These are phyloP conservation scores for Lutjanus campechanus DNA, from an alignment of 2,797 vertebrate species.

Conservation along the genomic window DNA sequence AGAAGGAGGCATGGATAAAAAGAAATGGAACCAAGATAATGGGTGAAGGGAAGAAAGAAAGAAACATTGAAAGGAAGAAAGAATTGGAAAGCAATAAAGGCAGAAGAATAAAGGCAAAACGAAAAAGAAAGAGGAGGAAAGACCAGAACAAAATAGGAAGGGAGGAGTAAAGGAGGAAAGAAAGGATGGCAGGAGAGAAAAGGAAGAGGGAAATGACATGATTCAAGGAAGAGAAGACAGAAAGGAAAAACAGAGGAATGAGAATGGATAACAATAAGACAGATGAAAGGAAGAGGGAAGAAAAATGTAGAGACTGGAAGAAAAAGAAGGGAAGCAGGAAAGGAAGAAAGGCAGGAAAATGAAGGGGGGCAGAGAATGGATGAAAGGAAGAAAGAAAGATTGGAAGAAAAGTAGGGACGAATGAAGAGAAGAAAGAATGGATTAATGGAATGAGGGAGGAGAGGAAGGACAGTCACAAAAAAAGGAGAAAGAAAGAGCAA, in stretches of 20 bases:
- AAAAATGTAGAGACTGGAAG: not conserved
- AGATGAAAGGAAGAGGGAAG: not conserved
- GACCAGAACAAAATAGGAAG: too few species aligned
- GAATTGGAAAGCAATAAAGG: too few species aligned
- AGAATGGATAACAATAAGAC: not conserved
- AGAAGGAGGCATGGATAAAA: too few species aligned
- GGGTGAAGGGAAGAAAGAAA: too few species aligned
- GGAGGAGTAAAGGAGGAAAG: not conserved
- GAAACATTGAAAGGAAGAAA: not conserved
- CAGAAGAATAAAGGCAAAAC: too few species aligned
- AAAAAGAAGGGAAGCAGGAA: not conserved
- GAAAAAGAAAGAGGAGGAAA: too few species aligned
- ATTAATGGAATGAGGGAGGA: not conserved
- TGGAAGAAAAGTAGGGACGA: not conserved
- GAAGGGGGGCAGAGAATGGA: too few species aligned
- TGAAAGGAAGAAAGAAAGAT: too few species aligned
- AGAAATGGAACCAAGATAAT: too few species aligned
- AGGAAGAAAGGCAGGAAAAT: not conserved
- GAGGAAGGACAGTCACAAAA: constrained; percentile 8
- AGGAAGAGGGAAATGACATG: not conserved
- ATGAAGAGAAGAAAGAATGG: constrained; percentile 1
- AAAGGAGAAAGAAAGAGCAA: constrained; percentile 8
- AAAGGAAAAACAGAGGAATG: not conserved
- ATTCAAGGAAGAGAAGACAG: too few species aligned
- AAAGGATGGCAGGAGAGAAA: too few species aligned